A percentile compares a stretch with the other conserved stretches of the same genome.
phyloP scores from a whole-genome alignment of 2,113 vertebrate species.

The Oxygymnocypris stewartii region DNA sequence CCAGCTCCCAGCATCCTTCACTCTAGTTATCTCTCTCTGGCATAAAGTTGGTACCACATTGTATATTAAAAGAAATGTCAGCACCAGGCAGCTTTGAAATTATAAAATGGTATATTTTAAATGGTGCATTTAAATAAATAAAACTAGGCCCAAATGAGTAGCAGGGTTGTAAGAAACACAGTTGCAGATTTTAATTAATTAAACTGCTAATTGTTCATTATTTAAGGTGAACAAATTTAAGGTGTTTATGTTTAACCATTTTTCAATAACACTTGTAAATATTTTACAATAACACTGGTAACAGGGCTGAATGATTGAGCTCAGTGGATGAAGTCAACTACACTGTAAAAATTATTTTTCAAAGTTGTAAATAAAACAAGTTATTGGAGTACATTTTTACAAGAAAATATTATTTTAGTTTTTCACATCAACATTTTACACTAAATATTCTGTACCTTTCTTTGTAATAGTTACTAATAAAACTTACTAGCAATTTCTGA shows the following conservation, averaged over 20 bases:
- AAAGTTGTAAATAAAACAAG: no score
- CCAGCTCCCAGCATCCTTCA: neutral
- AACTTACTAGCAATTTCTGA: no score
- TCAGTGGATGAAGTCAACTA: no score
- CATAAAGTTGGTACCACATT: slow-evolving; percentile 18
- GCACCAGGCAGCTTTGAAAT: neutral
- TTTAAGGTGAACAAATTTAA: neutral
- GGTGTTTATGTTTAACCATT: neutral
- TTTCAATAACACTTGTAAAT: no score
- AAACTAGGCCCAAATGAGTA: neutral
- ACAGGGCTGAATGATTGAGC: no score
- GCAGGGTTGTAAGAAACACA: neutral
- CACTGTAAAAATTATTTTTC: no score
- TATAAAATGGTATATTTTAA: neutral
- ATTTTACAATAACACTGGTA: neutral
- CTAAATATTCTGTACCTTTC: no score
- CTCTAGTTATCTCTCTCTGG: neutral
- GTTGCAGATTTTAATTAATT: neutral
- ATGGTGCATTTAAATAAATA: neutral
- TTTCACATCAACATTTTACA: no score
- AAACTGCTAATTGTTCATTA: neutral
- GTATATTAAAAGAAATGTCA: neutral
- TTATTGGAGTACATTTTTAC: no score
- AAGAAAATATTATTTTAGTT: no score
- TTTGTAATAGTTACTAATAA: no score